Evolutionary conservation across 2,888 invertebrate genomes (phyloP).

Genomic region (Drosophila formosana): DNA sequence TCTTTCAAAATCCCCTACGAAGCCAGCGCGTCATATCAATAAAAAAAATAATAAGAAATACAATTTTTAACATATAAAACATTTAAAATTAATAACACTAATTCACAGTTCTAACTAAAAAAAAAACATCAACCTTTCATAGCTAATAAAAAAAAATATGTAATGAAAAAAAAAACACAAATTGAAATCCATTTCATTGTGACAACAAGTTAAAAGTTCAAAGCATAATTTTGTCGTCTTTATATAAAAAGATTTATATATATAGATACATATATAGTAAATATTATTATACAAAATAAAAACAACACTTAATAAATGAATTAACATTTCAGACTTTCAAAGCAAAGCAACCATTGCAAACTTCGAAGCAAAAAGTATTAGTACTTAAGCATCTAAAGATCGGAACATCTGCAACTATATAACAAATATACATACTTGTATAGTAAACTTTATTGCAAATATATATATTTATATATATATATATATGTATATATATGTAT

Average conservation of each 20-base stretch:
- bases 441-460: slow-evolving; percentile 54
- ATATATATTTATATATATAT: slow-evolving; percentile 37
- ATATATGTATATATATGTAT: slow-evolving; percentile 11
- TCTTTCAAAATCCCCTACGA: slow-evolving; percentile 13
- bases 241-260: slow-evolving; percentile 49
- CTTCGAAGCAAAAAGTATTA: slow-evolving; percentile 41
- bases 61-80: slow-evolving; percentile 45
- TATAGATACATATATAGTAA: slow-evolving; percentile 36
- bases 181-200: slow-evolving; percentile 52
- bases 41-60: slow-evolving; percentile 36
- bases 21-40: slow-evolving; percentile 68
- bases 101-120: slow-evolving; percentile 41
- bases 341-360: slow-evolving; percentile 55
- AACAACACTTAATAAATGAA: slow-evolving; percentile 53
- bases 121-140: slow-evolving; percentile 42
- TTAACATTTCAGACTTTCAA: slow-evolving; percentile 66
- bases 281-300: slow-evolving; percentile 37
- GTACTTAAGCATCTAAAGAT: slow-evolving; percentile 43
- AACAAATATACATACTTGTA: slow-evolving; percentile 27
- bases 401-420: slow-evolving; percentile 26
- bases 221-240: slow-evolving; percentile 75
- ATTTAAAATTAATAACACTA: slow-evolving; percentile 26
- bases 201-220: slow-evolving; percentile 63
- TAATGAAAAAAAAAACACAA: slow-evolving; percentile 31
- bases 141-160: slow-evolving; percentile 53